phyloP scores from a whole-genome alignment of 2,888 invertebrate species.

The Coelogynopora nodosa region DNA sequence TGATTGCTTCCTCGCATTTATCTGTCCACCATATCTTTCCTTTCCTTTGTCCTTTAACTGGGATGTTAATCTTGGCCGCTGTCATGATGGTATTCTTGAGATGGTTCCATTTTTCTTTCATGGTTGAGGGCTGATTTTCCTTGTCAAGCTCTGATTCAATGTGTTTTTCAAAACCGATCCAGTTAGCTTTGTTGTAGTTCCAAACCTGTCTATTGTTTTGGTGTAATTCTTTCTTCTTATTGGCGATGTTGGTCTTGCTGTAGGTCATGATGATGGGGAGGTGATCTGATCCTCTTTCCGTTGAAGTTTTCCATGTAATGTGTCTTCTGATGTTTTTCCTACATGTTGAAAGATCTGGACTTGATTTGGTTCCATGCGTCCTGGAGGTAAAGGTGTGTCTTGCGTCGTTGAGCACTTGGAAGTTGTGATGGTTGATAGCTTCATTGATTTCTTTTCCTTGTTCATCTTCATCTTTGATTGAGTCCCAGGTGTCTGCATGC shows the following conservation, averaged over 20 bases:
- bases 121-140: neutral
- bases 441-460: constrained; percentile 6
- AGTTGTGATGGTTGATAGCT: neutral
- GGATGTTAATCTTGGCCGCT: neutral
- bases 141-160: neutral
- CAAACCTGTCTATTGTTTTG: neutral
- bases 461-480: neutral
- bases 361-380: constrained; percentile 8
- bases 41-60: neutral
- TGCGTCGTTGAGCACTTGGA: neutral
- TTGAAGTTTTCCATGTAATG: neutral
- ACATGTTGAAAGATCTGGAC: constrained; percentile 22
- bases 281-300: constrained; percentile 26
- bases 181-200: neutral
- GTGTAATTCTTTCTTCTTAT: neutral
- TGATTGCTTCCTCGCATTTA: neutral
- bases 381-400: neutral
- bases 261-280: constrained; percentile 25
- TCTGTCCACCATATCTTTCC: neutral
- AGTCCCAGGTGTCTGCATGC: constrained; percentile 8
- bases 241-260: neutral
- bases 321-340: neutral
- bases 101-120: neutral
- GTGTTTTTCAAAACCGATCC: neutral
- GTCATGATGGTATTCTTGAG: neutral